Percentiles rank a stretch among this genome's conserved stretches.
Conservation (phyloP, 2,113 vertebrate species). For the Illadopsis cleaveri region DNA sequence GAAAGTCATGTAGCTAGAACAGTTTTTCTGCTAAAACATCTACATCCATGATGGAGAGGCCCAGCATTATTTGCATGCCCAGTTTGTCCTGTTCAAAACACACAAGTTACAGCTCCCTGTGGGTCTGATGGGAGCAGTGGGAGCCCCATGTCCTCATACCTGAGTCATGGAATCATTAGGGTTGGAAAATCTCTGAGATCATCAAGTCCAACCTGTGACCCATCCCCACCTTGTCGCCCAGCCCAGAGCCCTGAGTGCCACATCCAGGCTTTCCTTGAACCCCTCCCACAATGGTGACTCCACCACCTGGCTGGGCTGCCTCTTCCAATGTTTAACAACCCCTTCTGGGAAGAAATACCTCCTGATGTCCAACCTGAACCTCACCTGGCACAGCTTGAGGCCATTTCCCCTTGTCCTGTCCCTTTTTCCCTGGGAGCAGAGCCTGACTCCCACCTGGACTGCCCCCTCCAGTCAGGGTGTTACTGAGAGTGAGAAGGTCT, state of each 20-base stretch:
- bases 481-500: neutral
- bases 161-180: neutral
- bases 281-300: neutral
- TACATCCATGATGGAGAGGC: neutral
- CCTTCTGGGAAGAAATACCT: neutral
- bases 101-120: neutral
- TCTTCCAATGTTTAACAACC: neutral
- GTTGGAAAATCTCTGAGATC: neutral
- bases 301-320: neutral
- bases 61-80: neutral
- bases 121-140: neutral
- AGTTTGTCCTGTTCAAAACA: neutral
- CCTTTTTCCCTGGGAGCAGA: neutral
- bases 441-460: neutral
- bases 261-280: neutral
- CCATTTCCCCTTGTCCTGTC: neutral
- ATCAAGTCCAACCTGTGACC: neutral
- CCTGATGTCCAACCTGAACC: neutral
- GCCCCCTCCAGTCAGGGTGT: neutral
- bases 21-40: neutral
- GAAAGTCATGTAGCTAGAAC: neutral
- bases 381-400: neutral
- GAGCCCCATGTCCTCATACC: neutral
- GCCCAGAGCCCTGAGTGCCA: neutral
- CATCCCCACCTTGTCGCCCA: neutral